Percentiles rank a stretch among this genome's conserved stretches.
Evolutionary conservation across 2,113 vertebrate genomes (phyloP).

Genomic region (Ceuthmochares aereus): DNA sequence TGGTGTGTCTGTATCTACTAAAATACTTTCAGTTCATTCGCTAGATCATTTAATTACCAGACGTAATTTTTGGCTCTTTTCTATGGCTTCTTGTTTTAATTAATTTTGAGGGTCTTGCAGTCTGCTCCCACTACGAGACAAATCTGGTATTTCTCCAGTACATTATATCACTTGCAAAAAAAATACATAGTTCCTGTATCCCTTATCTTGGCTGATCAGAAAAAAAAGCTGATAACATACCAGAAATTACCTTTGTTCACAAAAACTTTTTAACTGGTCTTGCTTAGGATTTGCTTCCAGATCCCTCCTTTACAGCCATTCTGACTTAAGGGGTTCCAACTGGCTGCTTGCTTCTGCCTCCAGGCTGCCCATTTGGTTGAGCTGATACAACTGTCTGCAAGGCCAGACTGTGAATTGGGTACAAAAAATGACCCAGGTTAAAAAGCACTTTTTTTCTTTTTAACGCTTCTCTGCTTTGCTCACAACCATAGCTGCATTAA

Average conservation of each 20-base stretch:
- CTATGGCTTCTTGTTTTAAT: neutral
- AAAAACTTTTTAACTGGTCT: neutral
- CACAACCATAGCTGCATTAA: neutral
- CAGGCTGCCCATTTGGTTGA: neutral
- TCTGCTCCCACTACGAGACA: neutral
- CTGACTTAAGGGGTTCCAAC: neutral
- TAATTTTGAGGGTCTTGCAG: neutral
- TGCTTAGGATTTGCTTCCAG: neutral
- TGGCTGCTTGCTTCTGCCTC: neutral
- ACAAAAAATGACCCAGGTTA: neutral
- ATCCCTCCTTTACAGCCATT: neutral
- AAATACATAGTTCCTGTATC: neutral
- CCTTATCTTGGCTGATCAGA: neutral
- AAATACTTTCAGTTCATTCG: neutral
- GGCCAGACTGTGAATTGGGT: neutral
- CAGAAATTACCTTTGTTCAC: neutral
- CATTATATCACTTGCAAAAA: neutral
- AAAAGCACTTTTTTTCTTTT: neutral
- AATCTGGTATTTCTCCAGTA: neutral
- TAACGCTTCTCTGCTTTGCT: neutral
- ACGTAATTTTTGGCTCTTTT: neutral
- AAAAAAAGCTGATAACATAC: neutral
- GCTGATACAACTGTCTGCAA: neutral
- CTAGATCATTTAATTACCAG: neutral
- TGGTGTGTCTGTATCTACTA: neutral